Conservation (phyloP, 1,140 invertebrate genomes). For the Drosophila willistoni region DNA sequence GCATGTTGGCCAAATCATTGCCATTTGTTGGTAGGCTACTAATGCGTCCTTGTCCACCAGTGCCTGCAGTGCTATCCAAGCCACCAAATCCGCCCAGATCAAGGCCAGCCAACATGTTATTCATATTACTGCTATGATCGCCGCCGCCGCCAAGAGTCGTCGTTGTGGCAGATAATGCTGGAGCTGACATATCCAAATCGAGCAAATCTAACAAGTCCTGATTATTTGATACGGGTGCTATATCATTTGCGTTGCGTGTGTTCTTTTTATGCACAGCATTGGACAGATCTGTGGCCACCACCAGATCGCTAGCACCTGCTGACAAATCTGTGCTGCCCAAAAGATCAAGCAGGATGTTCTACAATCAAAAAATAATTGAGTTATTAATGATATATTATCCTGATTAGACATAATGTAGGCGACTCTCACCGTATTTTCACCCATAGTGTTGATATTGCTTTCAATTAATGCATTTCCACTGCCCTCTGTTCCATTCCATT, state of each 20-base stretch:
- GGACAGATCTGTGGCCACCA: conserved; percentile 73
- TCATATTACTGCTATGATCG: conserved; percentile 65
- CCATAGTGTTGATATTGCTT: conserved; percentile 78
- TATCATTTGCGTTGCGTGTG: conserved; percentile 84
- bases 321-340: conserved; percentile 89
- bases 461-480: conserved; percentile 70
- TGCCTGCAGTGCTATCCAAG: conserved; percentile 36
- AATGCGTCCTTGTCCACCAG: neutral
- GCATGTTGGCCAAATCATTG: conserved; percentile 75
- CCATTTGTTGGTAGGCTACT: conserved; percentile 71
- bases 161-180: conserved; percentile 59
- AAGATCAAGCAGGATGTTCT: conserved; percentile 91
- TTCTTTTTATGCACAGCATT: conserved; percentile 83
- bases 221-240: conserved; percentile 85
- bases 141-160: conserved; percentile 47
- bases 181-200: conserved; percentile 85
- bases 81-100: conserved; percentile 58
- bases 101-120: conserved; percentile 65
- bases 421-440: conserved; percentile 73
- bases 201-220: conserved; percentile 94
- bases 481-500: conserved; percentile 76
- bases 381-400: neutral
- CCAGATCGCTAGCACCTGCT: conserved; percentile 54
- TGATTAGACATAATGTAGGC: no score
- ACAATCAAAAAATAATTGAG: conserved; percentile 59